Evolutionary conservation across 2,797 vertebrate species (phyloP), one percentile per base, ranked within the genome.

Genomic region (Parotocinclus haroldoi): DNA sequence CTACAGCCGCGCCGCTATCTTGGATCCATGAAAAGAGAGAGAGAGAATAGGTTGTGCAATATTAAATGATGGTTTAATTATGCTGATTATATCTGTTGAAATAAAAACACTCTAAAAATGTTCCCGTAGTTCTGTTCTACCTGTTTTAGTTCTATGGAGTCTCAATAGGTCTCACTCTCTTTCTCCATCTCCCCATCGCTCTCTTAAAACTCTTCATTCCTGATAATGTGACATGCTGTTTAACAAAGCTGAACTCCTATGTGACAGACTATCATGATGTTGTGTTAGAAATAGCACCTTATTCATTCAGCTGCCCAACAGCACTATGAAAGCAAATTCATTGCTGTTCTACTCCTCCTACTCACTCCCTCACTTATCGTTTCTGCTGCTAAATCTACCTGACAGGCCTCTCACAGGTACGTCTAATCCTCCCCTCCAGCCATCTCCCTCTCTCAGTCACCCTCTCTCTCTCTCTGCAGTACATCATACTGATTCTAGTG

Each of bases 371-470:
- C 72, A 66, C 77, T 78, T 79, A 75, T 79, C 63, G 77, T 73
- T 74, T 76, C 74, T 76, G 58, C 78, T 72, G 71, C 68, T 80
- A 80, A 82, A 79, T 76, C 74, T 80, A 83, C 81, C 83, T 83
- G 80, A 80, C 78, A 82, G 76, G 74, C 66, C 72, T 71, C 75
- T 80, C 74, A 81, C 78, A 81, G 82, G 83, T 84, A 75, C 39
- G 36, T 63, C 62, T 80, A 83, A 84, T 81, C 79, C 79, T 61
- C 67, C 72, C 73, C 75, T 65, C 62, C 13, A 60, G 73, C 63
- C 39, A 63, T 64, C 61, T 36, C 48, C 36, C 56, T 46, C 61
- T 46, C 60, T 40, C 65, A 51, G 36, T 56, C 57, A 56, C 51
- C n/a, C n/a, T 51, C 55, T 7, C 44, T 36, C 50, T 48, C 63